These are phyloP conservation scores for Eunapius fragilis DNA, from an alignment of 37 sponge, comb jelly and placozoan genomes.

Conservation along the genomic window DNA sequence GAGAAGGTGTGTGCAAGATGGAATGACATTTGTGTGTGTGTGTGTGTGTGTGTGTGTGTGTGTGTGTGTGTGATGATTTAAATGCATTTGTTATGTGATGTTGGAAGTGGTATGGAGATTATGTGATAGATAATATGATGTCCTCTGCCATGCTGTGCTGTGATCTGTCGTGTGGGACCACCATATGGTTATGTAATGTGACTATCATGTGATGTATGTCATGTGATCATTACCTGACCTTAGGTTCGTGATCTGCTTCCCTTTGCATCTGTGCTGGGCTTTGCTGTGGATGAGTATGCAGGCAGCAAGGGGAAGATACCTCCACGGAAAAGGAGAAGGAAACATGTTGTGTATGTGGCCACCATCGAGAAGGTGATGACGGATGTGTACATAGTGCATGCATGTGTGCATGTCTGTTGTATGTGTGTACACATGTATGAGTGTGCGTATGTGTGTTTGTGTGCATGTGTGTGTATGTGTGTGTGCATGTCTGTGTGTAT, in stretches of 20 bases:
- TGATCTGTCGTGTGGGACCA: no score
- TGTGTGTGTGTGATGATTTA: neutral
- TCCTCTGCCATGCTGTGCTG: no score
- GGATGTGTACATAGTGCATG: neutral
- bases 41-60: constrained; percentile 17
- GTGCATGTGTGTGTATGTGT: neutral
- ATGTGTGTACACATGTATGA: neutral
- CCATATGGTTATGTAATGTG: neutral
- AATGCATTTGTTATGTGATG: constrained; percentile 11
- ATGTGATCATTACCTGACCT: no score
- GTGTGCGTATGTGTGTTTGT: neutral
- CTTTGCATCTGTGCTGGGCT: constrained; percentile 77
- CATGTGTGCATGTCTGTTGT: neutral
- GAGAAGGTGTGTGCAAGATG: constrained; percentile 66
- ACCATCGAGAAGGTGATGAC: constrained; percentile 90
- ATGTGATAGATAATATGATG: neutral
- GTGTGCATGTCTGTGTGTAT: neutral
- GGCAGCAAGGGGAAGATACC: constrained; percentile 83
- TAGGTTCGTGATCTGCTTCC: constrained; percentile 84
- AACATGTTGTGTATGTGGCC: constrained; percentile 79
- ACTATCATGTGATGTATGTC: neutral
- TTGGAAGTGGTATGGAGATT: neutral
- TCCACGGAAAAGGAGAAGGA: constrained; percentile 77
- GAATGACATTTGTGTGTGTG: neutral
- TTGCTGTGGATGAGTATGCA: constrained; percentile 94